These are phyloP conservation scores for Bufotes viridis DNA, from an alignment of 2,797 vertebrate species.

Conservation along the genomic window DNA sequence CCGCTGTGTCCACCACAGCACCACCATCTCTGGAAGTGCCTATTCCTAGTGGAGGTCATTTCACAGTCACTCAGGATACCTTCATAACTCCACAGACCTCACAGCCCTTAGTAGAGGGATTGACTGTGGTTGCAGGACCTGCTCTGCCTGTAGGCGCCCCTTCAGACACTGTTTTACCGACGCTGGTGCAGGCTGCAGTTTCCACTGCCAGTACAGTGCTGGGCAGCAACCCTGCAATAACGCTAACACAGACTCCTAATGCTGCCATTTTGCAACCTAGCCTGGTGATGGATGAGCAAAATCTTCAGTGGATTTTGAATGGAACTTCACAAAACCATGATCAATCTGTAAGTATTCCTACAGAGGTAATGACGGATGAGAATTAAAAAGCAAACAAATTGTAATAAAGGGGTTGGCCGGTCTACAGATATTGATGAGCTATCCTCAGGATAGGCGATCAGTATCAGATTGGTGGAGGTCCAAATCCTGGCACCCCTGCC, in stretches of 20 bases:
- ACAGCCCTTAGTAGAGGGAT: constrained; percentile 75
- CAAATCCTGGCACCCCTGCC: no score
- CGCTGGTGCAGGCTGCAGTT: constrained; percentile 83
- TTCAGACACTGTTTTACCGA: constrained; percentile 74
- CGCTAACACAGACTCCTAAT: constrained; percentile 85
- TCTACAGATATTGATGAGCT: no score
- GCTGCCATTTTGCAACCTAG: constrained; percentile 85
- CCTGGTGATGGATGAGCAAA: constrained; percentile 95
- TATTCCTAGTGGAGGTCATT: constrained; percentile 78
- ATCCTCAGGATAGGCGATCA: no score
- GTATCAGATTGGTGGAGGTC: no score
- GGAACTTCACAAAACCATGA: constrained; percentile 89
- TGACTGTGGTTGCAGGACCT: constrained; percentile 74
- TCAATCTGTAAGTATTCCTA: constrained; percentile 82
- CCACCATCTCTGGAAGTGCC: constrained; percentile 82
- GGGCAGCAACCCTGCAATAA: constrained; percentile 83
- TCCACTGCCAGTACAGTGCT: constrained; percentile 81
- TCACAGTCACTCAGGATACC: constrained; percentile 80
- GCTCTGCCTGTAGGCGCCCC: constrained; percentile 67
- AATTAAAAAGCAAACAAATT: no score
- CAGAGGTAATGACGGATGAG: no score
- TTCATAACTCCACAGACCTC: constrained; percentile 80
- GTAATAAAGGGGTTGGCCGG: no score
- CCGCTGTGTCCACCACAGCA: constrained; percentile 74
- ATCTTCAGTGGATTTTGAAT: constrained; percentile 97